These are phyloP conservation scores for Triplophysa bombifrons DNA, from an alignment of 2,797 vertebrate species.

Conservation along the genomic window DNA sequence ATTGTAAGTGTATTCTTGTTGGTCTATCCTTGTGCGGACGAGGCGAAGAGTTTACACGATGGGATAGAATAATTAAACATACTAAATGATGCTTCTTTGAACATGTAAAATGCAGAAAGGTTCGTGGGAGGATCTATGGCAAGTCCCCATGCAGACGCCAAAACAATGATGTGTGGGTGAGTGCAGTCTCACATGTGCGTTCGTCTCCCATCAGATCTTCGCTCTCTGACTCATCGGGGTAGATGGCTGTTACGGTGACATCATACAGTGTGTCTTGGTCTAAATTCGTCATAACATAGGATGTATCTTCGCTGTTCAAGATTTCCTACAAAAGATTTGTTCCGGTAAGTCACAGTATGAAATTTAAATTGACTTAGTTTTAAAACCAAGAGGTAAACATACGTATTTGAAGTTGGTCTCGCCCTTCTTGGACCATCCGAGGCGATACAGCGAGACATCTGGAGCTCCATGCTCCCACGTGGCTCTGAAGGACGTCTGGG, in stretches of 20 bases:
- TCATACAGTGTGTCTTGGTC: constrained; percentile 86
- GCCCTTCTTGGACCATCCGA: constrained; percentile 84
- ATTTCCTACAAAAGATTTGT: constrained; percentile 77
- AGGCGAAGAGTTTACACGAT: too few species aligned
- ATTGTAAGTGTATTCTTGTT: not conserved
- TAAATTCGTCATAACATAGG: constrained; percentile 81
- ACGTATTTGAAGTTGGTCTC: constrained; percentile 60
- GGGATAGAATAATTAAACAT: too few species aligned
- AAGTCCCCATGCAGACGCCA: too few species aligned
- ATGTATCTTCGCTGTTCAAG: constrained; percentile 82
- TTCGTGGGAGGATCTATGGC: fast-evolving
- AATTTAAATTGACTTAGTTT: not conserved
- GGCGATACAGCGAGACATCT: constrained; percentile 89
- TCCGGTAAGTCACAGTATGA: not conserved
- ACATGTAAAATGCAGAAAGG: not conserved
- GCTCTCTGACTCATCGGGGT: constrained; percentile 96
- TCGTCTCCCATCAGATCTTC: constrained; percentile 87
- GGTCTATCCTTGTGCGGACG: too few species aligned
- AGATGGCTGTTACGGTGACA: constrained; percentile 91
- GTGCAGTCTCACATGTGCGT: constrained; percentile 83
- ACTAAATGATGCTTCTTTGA: too few species aligned
- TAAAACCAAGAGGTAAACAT: constrained; percentile 20
- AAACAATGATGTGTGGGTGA: too few species aligned
- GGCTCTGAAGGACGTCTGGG: constrained; percentile 85
- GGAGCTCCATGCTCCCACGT: constrained; percentile 92